These are phyloP conservation scores for Agrochola lychnidis DNA, from an alignment of 2,888 invertebrate species.

Conservation along the genomic window DNA sequence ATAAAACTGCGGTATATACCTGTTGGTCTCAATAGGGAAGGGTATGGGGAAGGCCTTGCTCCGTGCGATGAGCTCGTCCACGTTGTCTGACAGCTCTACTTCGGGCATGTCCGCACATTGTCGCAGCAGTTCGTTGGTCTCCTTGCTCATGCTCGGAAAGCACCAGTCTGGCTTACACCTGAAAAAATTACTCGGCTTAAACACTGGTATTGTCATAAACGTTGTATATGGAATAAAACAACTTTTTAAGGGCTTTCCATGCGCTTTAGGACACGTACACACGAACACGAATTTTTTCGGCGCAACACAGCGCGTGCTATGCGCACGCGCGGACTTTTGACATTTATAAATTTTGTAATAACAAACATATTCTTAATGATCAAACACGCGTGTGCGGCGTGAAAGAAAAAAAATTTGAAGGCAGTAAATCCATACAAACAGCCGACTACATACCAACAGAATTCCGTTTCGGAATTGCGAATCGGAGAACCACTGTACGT, in stretches of 20 bases:
- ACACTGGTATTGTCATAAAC: background rate
- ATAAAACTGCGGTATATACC: constrained; percentile 67
- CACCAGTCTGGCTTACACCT: constrained; percentile 89
- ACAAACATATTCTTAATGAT: too few relatives aligned
- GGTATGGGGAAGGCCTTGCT: constrained; percentile 81
- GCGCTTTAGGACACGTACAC: background rate
- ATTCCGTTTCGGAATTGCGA: too few relatives aligned
- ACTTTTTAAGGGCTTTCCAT: background rate
- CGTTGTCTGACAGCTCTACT: constrained; percentile 68
- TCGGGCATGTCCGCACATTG: constrained; percentile 79
- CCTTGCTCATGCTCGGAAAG: constrained; percentile 85
- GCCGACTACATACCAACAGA: too few relatives aligned
- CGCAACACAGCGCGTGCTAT: too few relatives aligned
- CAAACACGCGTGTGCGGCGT: too few relatives aligned
- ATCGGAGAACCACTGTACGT: too few relatives aligned
- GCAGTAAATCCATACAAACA: too few relatives aligned
- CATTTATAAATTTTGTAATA: too few relatives aligned
- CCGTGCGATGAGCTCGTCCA: constrained; percentile 77
- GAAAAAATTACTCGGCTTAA: constrained; percentile 1
- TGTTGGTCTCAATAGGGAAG: constrained; percentile 80
- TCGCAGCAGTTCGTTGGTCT: constrained; percentile 82
- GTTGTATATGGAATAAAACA: background rate
- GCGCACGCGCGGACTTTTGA: too few relatives aligned
- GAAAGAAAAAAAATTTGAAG: too few relatives aligned
- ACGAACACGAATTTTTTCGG: too few relatives aligned